These are phyloP conservation scores for Ambastaia sidthimunki DNA, from an alignment of 2,797 vertebrate species.

Conservation along the genomic window DNA sequence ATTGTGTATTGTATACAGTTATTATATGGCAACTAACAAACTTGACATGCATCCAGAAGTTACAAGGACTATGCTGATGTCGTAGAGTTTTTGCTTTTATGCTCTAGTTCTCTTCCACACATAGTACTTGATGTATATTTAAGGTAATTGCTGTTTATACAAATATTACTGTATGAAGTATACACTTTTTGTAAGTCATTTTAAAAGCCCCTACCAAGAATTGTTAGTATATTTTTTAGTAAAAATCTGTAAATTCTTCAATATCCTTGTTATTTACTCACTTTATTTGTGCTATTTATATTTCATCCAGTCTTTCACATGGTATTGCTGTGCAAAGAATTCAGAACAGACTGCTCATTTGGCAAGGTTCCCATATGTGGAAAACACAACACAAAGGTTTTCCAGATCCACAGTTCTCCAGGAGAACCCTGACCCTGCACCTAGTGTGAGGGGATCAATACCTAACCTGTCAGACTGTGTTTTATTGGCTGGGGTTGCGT, in stretches of 20 bases:
- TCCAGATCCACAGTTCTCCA: slow-evolving; percentile 61
- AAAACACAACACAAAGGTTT: slow-evolving; percentile 28
- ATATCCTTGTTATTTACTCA: background rate
- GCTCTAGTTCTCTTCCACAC: background rate
- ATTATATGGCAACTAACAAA: too few species aligned
- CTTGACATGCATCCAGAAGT: background rate
- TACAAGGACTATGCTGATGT: background rate
- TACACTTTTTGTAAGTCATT: background rate
- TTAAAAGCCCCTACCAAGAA: background rate
- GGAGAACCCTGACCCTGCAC: slow-evolving; percentile 46
- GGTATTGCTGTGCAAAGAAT: slow-evolving; percentile 32
- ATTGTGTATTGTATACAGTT: too few species aligned
- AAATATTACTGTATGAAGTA: background rate
- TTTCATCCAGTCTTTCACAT: background rate
- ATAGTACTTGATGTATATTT: background rate
- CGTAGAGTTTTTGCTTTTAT: background rate
- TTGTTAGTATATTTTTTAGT: background rate
- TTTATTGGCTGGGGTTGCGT: slow-evolving; percentile 37
- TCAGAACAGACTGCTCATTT: slow-evolving; percentile 35
- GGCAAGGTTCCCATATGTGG: slow-evolving; percentile 30
- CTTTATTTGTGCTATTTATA: background rate
- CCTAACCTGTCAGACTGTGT: slow-evolving; percentile 56
- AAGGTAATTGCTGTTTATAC: background rate
- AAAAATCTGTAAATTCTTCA: background rate
- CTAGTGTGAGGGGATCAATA: slow-evolving; percentile 30